Evolutionary conservation across 2,113 vertebrate species (phyloP), one percentile per base, ranked within the genome.

Genomic region (Abramis brama): DNA sequence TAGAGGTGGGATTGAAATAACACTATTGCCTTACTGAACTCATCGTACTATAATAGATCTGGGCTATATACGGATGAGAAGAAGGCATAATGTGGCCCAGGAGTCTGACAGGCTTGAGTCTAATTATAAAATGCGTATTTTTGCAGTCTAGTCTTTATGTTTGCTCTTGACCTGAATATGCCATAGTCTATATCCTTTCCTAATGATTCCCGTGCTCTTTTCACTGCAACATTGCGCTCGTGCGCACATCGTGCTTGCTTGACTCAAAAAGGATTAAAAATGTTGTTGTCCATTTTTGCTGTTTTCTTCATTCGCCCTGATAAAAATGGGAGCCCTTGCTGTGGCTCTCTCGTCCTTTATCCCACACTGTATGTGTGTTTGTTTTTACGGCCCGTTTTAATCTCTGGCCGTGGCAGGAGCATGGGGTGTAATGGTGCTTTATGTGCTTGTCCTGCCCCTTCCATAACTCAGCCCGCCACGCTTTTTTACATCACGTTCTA

Each of bases 101-200:
- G 70, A 76, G 76, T 50, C 79, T 74, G 86, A 73, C 83, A 77
- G 85, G 79, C 77, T 62, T 43, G 77, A 43, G 81, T 87, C 87
- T 85, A 87, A 89, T 90, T 89, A 87, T 88, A 79, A 86, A 88
- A 86, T 4, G 9, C 2, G 3, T 77, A 45, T 87, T 86, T 68
- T 78, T 52, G 39, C 70, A 78, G 84, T 87, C 82, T 82, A 82
- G 47, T 84, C 86, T 85, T 80, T 64, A 81, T 66, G 62, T 66
- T 68, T 68, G 70, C 70, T 62, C 70, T 88, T 88, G 91, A 89
- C 90, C 91, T 89, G 81, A 87, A 90, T 87, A 90, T 87, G 87
- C 82, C 87, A 87, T 60, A 85, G 80, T 86, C 52, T 89, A 68
- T 88, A 82, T 88, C 84, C 78, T 85, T 86, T 80, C 84, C 86